Percentiles rank a stretch among this genome's conserved stretches.
Conservation (phyloP, 2,888 invertebrate species). For the Hirtodrosophila alboralis region DNA sequence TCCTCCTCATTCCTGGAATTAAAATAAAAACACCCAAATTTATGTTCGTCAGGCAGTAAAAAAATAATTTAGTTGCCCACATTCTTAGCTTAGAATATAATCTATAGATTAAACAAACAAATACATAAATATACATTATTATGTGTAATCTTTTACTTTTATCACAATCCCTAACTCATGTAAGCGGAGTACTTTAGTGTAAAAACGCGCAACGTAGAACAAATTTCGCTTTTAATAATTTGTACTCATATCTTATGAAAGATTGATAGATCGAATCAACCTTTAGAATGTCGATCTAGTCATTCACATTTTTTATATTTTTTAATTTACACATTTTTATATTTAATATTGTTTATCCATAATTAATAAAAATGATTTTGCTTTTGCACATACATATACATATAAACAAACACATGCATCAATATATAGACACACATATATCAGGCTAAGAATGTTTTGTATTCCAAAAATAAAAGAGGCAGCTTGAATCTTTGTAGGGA, state of each 20-base stretch:
- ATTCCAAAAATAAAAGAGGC: constrained; percentile 34
- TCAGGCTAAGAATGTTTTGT: constrained; percentile 61
- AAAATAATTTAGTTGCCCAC: constrained; percentile 44
- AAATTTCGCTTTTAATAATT: constrained; percentile 29
- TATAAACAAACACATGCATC: constrained; percentile 13
- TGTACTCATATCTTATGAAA: constrained; percentile 11
- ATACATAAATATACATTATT: constrained; percentile 21
- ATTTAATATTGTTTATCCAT: constrained; percentile 17
- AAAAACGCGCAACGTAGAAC: constrained; percentile 41
- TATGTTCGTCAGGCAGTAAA: constrained; percentile 45
- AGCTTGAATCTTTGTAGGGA: constrained; percentile 42
- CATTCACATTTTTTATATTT: constrained; percentile 19
- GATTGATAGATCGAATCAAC: constrained; percentile 36
- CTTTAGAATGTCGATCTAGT: constrained; percentile 40
- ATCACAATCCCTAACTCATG: constrained; percentile 2
- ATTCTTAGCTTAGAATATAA: constrained; percentile 62
- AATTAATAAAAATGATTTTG: constrained; percentile 14
- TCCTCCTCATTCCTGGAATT: constrained; percentile 52
- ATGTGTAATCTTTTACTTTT: constrained; percentile 17
- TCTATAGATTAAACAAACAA: constrained; percentile 61
- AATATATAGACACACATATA: constrained; percentile 39
- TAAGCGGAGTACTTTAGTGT: constrained; percentile 22
- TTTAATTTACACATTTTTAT: too few species aligned
- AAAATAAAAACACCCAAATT: constrained; percentile 26
- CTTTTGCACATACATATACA: constrained; percentile 17